Evolutionary conservation across 2,113 vertebrate genomes (phyloP).

Genomic region (Xerus inauris): DNA sequence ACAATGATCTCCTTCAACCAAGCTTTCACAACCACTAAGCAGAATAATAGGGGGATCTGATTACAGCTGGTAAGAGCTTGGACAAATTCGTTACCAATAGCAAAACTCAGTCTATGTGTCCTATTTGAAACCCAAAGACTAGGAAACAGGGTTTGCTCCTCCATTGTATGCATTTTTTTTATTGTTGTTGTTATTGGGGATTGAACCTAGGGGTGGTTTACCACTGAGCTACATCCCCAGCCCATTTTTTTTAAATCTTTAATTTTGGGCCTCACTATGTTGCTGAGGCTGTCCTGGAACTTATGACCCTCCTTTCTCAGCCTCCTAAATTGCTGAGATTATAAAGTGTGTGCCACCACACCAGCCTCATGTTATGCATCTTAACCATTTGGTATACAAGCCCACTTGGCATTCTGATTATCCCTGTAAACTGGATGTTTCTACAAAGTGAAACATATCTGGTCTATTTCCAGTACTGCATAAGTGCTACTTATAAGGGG

Average conservation of each 20-base stretch:
- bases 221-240: no score
- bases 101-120: background rate
- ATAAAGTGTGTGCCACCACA: no score
- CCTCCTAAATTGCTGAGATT: no score
- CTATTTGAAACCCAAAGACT: background rate
- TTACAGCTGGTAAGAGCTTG: background rate
- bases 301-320: no score
- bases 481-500: background rate
- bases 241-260: no score
- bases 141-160: background rate
- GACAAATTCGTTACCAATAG: no score
- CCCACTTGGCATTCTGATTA: background rate
- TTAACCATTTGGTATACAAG: background rate
- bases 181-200: no score
- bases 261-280: no score
- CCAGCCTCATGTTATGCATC: background rate
- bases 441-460: slow-evolving; percentile 33
- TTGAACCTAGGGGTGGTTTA: no score
- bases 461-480: background rate
- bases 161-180: no score
- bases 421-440: background rate
- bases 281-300: no score
- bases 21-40: background rate
- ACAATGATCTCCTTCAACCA: background rate
- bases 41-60: background rate